Conservation (phyloP, 2,113 vertebrate genomes). For the Boulengeromyrus knoepffleri region DNA sequence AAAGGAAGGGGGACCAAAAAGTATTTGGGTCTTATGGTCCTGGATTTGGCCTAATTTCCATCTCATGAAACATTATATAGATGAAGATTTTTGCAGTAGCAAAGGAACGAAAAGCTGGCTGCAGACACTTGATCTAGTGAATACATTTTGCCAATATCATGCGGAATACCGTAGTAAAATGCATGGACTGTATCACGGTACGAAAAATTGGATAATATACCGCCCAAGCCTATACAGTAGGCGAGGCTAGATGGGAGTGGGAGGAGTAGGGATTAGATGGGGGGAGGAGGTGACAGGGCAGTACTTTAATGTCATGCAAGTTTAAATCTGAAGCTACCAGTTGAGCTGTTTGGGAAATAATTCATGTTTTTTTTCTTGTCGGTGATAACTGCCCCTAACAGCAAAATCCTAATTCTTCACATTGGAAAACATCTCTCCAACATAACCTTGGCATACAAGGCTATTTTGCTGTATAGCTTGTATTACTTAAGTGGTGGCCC, state of each 20-base stretch:
- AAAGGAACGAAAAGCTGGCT: not conserved
- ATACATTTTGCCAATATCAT: not conserved
- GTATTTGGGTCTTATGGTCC: not conserved
- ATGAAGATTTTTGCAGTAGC: not conserved
- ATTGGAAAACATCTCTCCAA: not conserved
- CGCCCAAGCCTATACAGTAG: not conserved
- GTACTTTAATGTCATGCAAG: not conserved
- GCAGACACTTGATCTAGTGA: not conserved
- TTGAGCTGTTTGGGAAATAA: not conserved
- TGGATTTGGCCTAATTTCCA: not conserved
- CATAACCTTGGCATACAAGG: not conserved
- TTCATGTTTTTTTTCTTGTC: not conserved
- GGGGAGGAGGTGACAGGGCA: not conserved
- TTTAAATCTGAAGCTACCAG: not conserved
- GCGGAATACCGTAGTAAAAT: not conserved
- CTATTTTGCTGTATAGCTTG: not conserved
- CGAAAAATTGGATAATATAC: not conserved
- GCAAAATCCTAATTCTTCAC: not conserved
- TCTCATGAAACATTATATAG: not conserved
- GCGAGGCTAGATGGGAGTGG: too few species aligned
- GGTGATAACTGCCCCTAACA: not conserved
- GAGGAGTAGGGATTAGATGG: not conserved
- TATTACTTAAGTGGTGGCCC: not conserved
- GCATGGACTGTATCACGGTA: not conserved
- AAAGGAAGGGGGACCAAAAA: not conserved